Evolutionary conservation across 1,140 invertebrate species (phyloP).

Genomic region (Parasteatoda tepidariorum): DNA sequence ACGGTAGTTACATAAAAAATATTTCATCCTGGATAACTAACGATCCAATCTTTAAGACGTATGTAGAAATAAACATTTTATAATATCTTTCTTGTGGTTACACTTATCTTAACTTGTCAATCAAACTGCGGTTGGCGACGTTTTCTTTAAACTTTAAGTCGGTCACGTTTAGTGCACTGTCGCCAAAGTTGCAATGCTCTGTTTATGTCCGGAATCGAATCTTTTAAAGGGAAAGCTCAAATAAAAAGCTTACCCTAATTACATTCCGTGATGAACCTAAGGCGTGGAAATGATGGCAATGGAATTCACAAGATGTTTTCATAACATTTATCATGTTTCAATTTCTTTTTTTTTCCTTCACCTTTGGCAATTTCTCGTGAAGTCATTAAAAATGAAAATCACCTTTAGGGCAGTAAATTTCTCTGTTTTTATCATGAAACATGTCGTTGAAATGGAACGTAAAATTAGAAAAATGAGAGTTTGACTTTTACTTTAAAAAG

Average conservation of each 20-base stretch:
- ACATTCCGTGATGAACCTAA: background rate
- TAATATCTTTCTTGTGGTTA: too few species aligned
- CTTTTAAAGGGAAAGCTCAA: slow-evolving; percentile 1
- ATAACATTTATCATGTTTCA: background rate
- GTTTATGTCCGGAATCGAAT: background rate
- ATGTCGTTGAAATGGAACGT: background rate
- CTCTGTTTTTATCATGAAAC: background rate
- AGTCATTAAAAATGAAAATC: background rate
- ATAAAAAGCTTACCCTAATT: slow-evolving; percentile 17
- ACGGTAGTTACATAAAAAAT: too few species aligned
- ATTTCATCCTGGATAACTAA: too few species aligned
- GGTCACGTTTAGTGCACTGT: background rate
- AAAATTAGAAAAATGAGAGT: background rate
- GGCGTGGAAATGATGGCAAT: background rate
- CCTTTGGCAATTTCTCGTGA: slow-evolving; percentile 2
- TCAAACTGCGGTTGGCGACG: too few species aligned
- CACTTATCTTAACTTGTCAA: too few species aligned
- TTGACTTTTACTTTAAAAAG: background rate
- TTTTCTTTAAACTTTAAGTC: background rate
- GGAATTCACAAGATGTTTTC: background rate
- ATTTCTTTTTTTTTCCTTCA: background rate
- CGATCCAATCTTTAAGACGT: too few species aligned
- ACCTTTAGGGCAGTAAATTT: background rate
- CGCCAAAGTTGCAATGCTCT: slow-evolving; percentile 12
- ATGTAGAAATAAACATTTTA: too few species aligned